Base-by-base conservation (phyloP, 2,113 vertebrate genomes). In the Neodontobutis hainanensis region DNA sequence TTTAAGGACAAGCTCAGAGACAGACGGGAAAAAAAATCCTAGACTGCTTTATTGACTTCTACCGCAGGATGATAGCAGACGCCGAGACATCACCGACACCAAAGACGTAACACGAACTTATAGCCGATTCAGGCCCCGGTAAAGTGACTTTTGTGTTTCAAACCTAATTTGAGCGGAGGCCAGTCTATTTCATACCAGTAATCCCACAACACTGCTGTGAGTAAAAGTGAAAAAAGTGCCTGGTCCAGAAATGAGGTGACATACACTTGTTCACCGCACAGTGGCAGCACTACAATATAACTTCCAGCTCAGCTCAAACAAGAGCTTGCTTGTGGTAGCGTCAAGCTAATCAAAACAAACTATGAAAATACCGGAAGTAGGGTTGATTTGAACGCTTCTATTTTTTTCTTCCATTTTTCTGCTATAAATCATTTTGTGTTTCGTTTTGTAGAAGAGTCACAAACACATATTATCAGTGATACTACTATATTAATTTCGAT, bases 1-100 rank as follows among this genome's bases (percentile, higher is more conserved):
- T 83, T 57, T 84, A 82, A 87, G 90, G 88, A 91, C 85, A 87
- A 34, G 36, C 63, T 7, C 5, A 4, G 64, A 58, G 50, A 59
- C 77, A 85, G 79, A 85, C 87, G 58, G 70, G n/a, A n/a, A n/a
- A 10, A 53, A 19, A 47, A 48, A 35, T 3, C 32, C 52, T 14
- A 56, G 70, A 57, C 56, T 36, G 61, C 36, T 12, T 12, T 35
- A 49, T 52, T 48, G 47, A 57, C 45, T 48, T 70, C 64, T 81
- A 14, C 11, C 11, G 68, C 61, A 76, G 38, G 15, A 64, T 46
- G 44, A 11, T 7, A 58, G 35, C 56, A 16, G 61, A 35, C 43
- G 5, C 16, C 4, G n/a, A 38, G 53, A 40, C 49, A 11, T 15
- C 27, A 36, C 5, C 6, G 14, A 35, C 15, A 16, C 3, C 7